These are phyloP conservation scores for Orientallactaga bullata DNA, from an alignment of 2,113 vertebrate genomes.

Conservation along the genomic window DNA sequence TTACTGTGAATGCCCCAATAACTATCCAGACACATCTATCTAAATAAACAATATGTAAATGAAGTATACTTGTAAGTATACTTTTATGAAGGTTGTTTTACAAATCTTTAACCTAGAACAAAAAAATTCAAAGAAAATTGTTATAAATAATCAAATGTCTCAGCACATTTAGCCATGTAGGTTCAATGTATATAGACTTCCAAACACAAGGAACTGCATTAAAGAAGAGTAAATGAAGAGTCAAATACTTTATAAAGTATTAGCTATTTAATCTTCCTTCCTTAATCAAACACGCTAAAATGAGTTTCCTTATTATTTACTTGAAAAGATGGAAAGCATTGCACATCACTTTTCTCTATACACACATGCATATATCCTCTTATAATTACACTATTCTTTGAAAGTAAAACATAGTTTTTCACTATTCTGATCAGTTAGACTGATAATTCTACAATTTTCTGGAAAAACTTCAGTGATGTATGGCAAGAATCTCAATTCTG, in stretches of 20 bases:
- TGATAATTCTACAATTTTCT: slow-evolving; percentile 50
- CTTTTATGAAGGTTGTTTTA: slow-evolving; percentile 47
- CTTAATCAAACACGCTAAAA: slow-evolving; percentile 50
- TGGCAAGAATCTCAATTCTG: not conserved
- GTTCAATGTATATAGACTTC: not conserved
- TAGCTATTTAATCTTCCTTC: slow-evolving; percentile 32
- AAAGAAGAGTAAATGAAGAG: slow-evolving; percentile 4
- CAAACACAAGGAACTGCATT: not conserved
- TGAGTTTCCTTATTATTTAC: slow-evolving; percentile 51
- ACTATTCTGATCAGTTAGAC: slow-evolving; percentile 55
- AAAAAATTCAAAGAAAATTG: slow-evolving; percentile 39
- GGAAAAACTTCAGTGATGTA: slow-evolving; percentile 42
- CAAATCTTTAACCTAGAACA: slow-evolving; percentile 21
- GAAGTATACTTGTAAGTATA: slow-evolving; percentile 43
- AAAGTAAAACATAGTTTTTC: slow-evolving; percentile 42
- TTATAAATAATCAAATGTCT: slow-evolving; percentile 54
- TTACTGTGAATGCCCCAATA: not conserved
- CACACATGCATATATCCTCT: slow-evolving; percentile 46
- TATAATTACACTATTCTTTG: slow-evolving; percentile 51
- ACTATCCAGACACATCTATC: slow-evolving; percentile 5
- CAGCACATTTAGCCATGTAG: not conserved
- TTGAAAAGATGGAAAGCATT: slow-evolving; percentile 47
- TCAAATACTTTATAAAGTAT: slow-evolving; percentile 40
- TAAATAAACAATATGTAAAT: slow-evolving; percentile 25
- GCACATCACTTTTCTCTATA: slow-evolving; percentile 25